Conservation (phyloP, 2,113 vertebrate species). For the Telmatochromis bifrenatus region DNA sequence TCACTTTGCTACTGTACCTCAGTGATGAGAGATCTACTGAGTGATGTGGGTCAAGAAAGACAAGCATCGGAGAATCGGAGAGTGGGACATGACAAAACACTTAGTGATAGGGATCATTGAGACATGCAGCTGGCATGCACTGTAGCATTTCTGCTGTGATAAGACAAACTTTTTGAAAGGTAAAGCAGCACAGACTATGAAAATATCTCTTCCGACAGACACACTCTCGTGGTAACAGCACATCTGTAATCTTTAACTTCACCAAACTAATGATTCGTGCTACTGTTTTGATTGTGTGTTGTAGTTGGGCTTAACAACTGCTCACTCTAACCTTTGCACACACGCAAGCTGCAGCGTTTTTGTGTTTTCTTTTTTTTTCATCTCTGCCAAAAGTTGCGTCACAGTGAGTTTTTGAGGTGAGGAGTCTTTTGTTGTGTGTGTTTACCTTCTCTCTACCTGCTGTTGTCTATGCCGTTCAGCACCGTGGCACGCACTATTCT, state of each 20-base stretch:
- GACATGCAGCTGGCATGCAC: neutral
- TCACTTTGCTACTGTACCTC: conserved; percentile 23
- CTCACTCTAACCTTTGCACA: neutral
- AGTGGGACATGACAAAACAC: neutral
- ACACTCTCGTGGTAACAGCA: neutral
- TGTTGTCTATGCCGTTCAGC: neutral
- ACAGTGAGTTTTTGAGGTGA: neutral
- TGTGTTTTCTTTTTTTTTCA: neutral
- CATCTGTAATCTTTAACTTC: neutral
- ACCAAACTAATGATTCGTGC: neutral
- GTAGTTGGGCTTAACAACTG: neutral
- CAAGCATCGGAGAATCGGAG: neutral
- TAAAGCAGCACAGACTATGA: neutral
- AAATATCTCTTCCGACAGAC: neutral
- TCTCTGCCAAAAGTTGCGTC: neutral
- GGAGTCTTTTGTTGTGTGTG: neutral
- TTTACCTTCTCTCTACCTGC: neutral
- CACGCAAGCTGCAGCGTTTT: neutral
- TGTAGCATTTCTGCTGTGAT: conserved; percentile 11
- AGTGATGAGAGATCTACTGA: conserved; percentile 28
- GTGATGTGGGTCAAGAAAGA: conserved; percentile 1
- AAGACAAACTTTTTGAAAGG: conserved; percentile 17
- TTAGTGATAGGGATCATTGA: conserved; percentile 23
- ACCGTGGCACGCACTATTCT: neutral
- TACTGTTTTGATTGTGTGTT: neutral